A percentile compares a stretch with the other conserved stretches of the same genome.
These are phyloP conservation scores for Euura lappo DNA, from an alignment of 1,140 invertebrate genomes.

Conservation along the genomic window DNA sequence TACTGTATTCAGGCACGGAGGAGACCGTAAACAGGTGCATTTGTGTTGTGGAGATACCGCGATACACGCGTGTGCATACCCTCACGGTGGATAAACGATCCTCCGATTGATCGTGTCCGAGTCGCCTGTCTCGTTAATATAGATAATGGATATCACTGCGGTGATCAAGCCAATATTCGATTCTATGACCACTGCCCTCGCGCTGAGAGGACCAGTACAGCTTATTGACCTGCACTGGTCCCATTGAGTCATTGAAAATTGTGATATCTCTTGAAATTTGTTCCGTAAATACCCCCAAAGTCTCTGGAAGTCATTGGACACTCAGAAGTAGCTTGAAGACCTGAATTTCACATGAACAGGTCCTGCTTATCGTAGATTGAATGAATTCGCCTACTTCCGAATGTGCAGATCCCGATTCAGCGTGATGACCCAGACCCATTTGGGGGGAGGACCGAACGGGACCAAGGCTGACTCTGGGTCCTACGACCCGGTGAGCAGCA, in stretches of 20 bases:
- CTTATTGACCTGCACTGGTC: too few species aligned
- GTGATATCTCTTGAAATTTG: too few species aligned
- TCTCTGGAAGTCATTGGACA: too few species aligned
- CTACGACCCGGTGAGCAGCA: slow-evolving; percentile 45
- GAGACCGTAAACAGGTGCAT: too few species aligned
- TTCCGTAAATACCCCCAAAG: too few species aligned
- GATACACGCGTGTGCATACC: background rate
- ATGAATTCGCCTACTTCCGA: background rate
- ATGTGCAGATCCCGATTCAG: slow-evolving; percentile 47
- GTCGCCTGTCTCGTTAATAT: background rate
- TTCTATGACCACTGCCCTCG: background rate
- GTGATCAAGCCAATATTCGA: background rate
- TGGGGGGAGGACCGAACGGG: slow-evolving; percentile 35
- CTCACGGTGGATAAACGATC: background rate
- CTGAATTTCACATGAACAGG: too few species aligned
- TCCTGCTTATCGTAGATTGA: too few species aligned
- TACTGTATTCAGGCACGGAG: too few species aligned
- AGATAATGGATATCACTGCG: background rate
- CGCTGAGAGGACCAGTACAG: too few species aligned
- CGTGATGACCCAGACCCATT: slow-evolving; percentile 54
- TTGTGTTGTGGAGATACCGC: background rate
- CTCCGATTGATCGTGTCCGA: background rate
- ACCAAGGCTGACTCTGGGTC: slow-evolving; percentile 41
- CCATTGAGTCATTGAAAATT: too few species aligned
- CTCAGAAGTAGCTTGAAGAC: too few species aligned